Percentiles rank a stretch among this genome's conserved stretches.
These are phyloP conservation scores for Actinia tenebrosa DNA, from an alignment of 64 coral and sea anemone genomes.

Conservation along the genomic window DNA sequence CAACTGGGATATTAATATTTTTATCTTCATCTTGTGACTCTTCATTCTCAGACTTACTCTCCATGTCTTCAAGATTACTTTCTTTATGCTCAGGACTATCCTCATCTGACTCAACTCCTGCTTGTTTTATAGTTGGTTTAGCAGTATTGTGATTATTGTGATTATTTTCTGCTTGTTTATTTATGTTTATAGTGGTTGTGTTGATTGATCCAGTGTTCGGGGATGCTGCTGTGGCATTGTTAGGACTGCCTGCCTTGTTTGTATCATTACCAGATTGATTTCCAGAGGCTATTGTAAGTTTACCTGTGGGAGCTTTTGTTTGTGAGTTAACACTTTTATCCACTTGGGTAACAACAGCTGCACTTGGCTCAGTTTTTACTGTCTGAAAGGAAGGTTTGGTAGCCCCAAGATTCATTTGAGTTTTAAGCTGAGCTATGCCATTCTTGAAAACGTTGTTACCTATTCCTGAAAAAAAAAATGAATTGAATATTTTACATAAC, in stretches of 20 bases:
- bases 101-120: neutral
- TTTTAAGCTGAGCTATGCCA: neutral
- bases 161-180: neutral
- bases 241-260: neutral
- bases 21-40: neutral
- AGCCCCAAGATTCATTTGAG: neutral
- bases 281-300: neutral
- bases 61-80: neutral
- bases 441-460: neutral
- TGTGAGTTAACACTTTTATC: neutral
- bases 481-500: no score
- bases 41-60: neutral
- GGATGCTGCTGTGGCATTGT: neutral
- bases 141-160: neutral
- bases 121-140: neutral
- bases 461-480: neutral
- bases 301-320: neutral
- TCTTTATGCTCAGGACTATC: neutral
- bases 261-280: neutral
- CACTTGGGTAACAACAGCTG: neutral
- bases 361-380: neutral
- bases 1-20: neutral
- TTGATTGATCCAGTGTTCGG: neutral
- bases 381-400: neutral
- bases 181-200: neutral